Percentiles rank a stretch among this genome's conserved stretches.
Evolutionary conservation across 2,113 vertebrate genomes (phyloP).

Genomic region (Epinephelus lanceolatus): DNA sequence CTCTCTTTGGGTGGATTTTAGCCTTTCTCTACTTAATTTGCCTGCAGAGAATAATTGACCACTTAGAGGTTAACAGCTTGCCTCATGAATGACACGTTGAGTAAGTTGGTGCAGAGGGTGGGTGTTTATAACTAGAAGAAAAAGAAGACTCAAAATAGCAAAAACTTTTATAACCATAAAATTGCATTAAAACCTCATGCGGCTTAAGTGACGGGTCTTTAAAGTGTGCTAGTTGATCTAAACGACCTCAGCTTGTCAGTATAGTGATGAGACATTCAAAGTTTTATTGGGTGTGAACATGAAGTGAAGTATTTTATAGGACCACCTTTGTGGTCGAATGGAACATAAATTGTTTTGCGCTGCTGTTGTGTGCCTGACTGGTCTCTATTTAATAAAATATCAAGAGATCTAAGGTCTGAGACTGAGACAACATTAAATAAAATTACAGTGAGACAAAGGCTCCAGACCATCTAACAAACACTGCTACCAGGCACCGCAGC

Average conservation of each 20-base stretch:
- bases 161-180: neutral
- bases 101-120: neutral
- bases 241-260: neutral
- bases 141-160: neutral
- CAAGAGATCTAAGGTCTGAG: neutral
- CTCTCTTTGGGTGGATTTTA: neutral
- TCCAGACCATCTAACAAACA: neutral
- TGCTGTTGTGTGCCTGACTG: neutral
- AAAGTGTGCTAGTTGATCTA: neutral
- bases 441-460: neutral
- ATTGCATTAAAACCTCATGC: neutral
- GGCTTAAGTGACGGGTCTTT: neutral
- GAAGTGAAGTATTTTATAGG: neutral
- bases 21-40: neutral
- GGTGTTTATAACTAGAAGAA: neutral
- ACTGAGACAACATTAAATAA: neutral
- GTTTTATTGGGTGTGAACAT: neutral
- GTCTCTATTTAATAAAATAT: neutral
- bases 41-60: neutral
- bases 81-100: neutral
- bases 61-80: neutral
- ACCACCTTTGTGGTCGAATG: neutral
- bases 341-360: neutral
- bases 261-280: neutral
- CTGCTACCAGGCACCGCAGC: too few species aligned